Conservation (phyloP, 2,888 invertebrate genomes). For the Galeopsomyia nigrocyanea region DNA sequence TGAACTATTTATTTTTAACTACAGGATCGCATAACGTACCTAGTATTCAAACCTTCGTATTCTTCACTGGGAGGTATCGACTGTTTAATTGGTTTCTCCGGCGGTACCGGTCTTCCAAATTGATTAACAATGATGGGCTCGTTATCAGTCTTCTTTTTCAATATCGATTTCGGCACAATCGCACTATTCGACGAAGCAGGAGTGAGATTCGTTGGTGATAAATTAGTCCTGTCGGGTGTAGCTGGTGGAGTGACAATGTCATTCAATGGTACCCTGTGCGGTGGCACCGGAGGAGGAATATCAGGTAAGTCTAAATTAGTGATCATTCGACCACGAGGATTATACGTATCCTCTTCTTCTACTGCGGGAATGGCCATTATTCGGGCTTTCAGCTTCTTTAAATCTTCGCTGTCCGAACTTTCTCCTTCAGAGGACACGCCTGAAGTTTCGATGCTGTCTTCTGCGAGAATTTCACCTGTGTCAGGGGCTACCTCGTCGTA, state of each 20-base stretch:
- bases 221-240: constrained; percentile 39
- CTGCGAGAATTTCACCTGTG: constrained; percentile 48
- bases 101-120: constrained; percentile 62
- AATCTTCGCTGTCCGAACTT: constrained; percentile 60
- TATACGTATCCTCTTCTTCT: constrained; percentile 64
- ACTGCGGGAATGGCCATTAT: constrained; percentile 60
- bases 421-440: constrained; percentile 57
- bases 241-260: constrained; percentile 43
- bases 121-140: constrained; percentile 58
- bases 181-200: constrained; percentile 23
- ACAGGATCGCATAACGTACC: no score
- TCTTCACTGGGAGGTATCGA: constrained; percentile 34
- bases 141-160: constrained; percentile 73
- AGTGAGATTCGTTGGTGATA: constrained; percentile 31
- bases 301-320: constrained; percentile 51
- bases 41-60: no score
- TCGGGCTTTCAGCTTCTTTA: constrained; percentile 60
- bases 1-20: no score
- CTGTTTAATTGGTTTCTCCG: constrained; percentile 61
- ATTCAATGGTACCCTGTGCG: constrained; percentile 44
- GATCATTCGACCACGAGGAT: constrained; percentile 59
- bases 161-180: constrained; percentile 79
- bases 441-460: constrained; percentile 58
- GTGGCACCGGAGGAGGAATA: constrained; percentile 47
- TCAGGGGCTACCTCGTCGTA: constrained; percentile 44